phyloP scores from a whole-genome alignment of 2,113 vertebrate genomes.

The Ranitomeya variabilis region DNA sequence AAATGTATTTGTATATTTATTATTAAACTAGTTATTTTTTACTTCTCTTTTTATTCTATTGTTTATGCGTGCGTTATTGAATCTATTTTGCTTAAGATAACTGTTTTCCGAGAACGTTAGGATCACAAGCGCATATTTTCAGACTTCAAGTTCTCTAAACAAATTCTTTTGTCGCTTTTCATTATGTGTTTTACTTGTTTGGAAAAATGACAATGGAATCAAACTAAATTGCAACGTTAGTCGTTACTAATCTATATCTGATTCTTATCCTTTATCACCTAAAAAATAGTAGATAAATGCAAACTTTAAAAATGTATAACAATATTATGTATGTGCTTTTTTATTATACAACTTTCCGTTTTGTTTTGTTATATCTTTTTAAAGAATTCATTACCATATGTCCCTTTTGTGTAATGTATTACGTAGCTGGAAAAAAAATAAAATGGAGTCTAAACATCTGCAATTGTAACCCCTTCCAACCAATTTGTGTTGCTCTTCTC shows the following conservation, averaged over 20 bases:
- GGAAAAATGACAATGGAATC: background rate
- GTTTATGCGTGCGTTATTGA: background rate
- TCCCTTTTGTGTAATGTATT: background rate
- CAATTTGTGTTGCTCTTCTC: background rate
- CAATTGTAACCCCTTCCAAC: background rate
- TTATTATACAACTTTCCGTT: background rate
- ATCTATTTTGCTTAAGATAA: background rate
- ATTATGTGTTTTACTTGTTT: background rate
- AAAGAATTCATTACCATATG: background rate
- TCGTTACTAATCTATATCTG: background rate
- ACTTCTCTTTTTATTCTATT: background rate
- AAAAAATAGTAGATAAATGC: background rate
- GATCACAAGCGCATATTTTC: background rate
- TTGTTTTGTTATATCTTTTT: background rate
- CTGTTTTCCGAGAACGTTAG: background rate
- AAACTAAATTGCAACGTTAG: background rate
- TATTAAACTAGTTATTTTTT: background rate
- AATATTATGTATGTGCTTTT: background rate
- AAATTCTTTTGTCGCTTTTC: background rate
- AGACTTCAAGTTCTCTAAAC: background rate
- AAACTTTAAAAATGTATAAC: background rate
- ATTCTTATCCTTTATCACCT: background rate
- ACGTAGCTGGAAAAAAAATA: background rate
- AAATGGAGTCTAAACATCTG: constrained; percentile 23
- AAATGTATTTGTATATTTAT: background rate